Evolutionary conservation across 2,888 invertebrate genomes (phyloP).

Genomic region (Onchidella celtica): DNA sequence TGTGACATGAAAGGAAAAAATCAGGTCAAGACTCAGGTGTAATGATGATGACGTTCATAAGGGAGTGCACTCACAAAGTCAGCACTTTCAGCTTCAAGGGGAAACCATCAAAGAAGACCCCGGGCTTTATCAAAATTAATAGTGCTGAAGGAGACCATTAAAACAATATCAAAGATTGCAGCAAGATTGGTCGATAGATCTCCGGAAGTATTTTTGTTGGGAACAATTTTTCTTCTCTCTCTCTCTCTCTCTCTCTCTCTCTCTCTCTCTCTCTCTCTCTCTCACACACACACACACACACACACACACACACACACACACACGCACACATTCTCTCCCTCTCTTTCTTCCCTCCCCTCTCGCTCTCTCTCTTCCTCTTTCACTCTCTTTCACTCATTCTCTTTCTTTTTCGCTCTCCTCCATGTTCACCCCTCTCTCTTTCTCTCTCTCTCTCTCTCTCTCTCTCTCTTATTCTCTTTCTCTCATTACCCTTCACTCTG

Average conservation of each 20-base stretch:
- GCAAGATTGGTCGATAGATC: too few relatives aligned
- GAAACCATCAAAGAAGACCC: too few relatives aligned
- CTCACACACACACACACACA: background rate
- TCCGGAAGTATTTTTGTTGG: too few relatives aligned
- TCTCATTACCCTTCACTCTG: background rate
- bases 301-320: background rate
- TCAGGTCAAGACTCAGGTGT: too few relatives aligned
- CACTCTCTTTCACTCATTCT: background rate
- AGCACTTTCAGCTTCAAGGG: too few relatives aligned
- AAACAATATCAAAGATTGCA: too few relatives aligned
- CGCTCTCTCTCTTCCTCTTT: background rate
- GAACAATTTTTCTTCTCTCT: too few relatives aligned
- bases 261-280: constrained; percentile 6
- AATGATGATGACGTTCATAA: too few relatives aligned
- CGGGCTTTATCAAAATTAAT: too few relatives aligned
- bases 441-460: constrained; percentile 19
- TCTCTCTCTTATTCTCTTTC: constrained; percentile 13
- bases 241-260: constrained; percentile 19
- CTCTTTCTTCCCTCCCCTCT: background rate
- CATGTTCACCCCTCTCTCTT: background rate
- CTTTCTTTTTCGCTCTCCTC: background rate
- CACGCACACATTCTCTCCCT: background rate
- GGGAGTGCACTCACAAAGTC: too few relatives aligned
- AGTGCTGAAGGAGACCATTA: too few relatives aligned
- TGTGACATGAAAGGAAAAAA: too few relatives aligned